Percentiles rank a stretch among this genome's conserved stretches.
phyloP scores from a whole-genome alignment of 2,888 invertebrate species.

The Caenorhabditis drosophilae region DNA sequence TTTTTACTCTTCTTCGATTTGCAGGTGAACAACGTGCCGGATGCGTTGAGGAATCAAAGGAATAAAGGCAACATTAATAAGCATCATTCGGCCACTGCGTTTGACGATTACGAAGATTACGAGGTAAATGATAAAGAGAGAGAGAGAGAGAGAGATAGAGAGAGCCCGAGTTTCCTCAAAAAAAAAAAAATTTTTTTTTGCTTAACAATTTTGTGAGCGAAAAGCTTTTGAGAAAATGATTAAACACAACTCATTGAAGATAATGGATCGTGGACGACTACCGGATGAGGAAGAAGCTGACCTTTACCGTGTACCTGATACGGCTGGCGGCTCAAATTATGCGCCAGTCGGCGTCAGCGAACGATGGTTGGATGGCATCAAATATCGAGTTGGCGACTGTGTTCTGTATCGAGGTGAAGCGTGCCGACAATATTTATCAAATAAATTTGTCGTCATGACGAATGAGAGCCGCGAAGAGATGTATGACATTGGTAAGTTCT shows the following conservation, averaged over 20 bases:
- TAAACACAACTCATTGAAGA: conserved; percentile 13
- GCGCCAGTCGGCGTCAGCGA: conserved; percentile 50
- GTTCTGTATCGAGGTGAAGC: conserved; percentile 66
- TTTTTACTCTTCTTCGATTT: too few relatives aligned
- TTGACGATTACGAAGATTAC: conserved; percentile 63
- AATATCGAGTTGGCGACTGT: conserved; percentile 64
- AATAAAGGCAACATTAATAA: conserved; percentile 28
- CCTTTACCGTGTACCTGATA: conserved; percentile 58
- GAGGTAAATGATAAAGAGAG: too few relatives aligned
- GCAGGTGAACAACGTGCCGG: conserved; percentile 60
- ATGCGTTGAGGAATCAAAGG: conserved; percentile 43
- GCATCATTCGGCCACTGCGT: conserved; percentile 17
- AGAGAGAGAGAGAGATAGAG: too few relatives aligned
- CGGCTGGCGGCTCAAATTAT: conserved; percentile 61
- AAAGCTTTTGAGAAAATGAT: background rate
- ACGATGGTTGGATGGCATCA: conserved; percentile 65
- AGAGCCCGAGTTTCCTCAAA: too few relatives aligned
- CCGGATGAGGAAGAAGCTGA: conserved; percentile 58
- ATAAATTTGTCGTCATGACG: conserved; percentile 64
- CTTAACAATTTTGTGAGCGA: conserved; percentile 2
- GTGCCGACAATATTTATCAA: conserved; percentile 61
- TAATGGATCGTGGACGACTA: conserved; percentile 55
- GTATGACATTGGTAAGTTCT: conserved; percentile 63
- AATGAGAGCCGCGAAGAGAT: conserved; percentile 66
- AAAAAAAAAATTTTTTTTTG: too few relatives aligned